Conservation (phyloP, 1,140 invertebrate species). For the Varroa destructor region DNA sequence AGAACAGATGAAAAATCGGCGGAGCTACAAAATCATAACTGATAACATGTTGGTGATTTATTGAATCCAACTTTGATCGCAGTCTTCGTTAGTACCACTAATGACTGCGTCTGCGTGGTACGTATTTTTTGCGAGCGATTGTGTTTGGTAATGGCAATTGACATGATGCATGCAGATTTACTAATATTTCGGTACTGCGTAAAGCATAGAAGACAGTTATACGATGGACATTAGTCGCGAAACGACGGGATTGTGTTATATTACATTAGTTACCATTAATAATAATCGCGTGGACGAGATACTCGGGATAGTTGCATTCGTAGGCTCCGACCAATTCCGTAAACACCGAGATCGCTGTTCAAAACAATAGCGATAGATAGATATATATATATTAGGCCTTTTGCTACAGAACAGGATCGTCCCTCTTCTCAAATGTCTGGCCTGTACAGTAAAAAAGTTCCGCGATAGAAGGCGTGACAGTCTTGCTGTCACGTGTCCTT, state of each 20-base stretch:
- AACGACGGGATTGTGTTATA: too few species aligned
- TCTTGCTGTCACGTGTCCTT: not conserved
- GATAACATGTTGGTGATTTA: too few species aligned
- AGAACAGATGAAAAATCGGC: slow-evolving; percentile 13
- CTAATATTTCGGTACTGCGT: too few species aligned
- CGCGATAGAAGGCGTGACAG: not conserved
- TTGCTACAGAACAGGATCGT: not conserved
- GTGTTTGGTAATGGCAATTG: too few species aligned
- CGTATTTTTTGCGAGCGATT: too few species aligned
- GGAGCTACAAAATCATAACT: not conserved
- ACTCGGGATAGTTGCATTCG: slow-evolving; percentile 24
- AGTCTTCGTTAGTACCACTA: too few species aligned
- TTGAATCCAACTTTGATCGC: too few species aligned
- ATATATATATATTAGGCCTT: not conserved
- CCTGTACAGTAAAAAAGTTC: not conserved
- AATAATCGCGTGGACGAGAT: not conserved
- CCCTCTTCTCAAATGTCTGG: not conserved
- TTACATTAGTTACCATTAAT: not conserved
- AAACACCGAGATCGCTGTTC: slow-evolving; percentile 1
- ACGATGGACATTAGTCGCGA: too few species aligned
- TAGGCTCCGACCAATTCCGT: slow-evolving; percentile 3
- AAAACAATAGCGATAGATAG: not conserved
- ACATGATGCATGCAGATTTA: too few species aligned
- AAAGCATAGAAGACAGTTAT: too few species aligned
- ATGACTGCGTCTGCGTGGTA: too few species aligned